These are phyloP conservation scores for Pongo pygmaeus DNA, from an alignment of 2,113 vertebrate species.

Conservation along the genomic window DNA sequence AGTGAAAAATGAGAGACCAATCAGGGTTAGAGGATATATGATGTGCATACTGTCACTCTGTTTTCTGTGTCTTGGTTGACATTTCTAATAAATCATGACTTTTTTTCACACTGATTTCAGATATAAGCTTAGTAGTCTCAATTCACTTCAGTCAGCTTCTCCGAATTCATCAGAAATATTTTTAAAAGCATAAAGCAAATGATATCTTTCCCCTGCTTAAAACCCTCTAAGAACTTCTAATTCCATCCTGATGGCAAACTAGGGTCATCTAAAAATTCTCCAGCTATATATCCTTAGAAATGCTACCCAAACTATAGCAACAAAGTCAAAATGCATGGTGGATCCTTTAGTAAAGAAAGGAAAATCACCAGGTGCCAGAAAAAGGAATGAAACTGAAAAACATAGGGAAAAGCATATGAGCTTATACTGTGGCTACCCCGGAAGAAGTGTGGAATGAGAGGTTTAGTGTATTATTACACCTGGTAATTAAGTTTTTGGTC, in stretches of 20 bases:
- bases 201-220: neutral
- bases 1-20: neutral
- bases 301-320: neutral
- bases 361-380: neutral
- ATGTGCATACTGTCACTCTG: no score
- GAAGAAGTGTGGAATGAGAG: neutral
- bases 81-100: neutral
- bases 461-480: neutral
- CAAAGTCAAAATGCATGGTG: neutral
- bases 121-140: neutral
- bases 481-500: neutral
- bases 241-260: neutral
- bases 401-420: neutral
- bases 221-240: neutral
- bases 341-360: neutral
- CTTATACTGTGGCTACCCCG: neutral
- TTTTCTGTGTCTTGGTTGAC: neutral
- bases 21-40: neutral
- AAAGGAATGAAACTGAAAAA: neutral
- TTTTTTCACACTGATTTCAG: neutral
- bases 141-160: neutral
- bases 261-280: neutral
- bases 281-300: neutral
- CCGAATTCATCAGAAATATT: neutral
- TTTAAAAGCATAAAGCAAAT: neutral